These are phyloP conservation scores for Phylloscopus trochilus DNA, from an alignment of 2,113 vertebrate species.

Conservation along the genomic window DNA sequence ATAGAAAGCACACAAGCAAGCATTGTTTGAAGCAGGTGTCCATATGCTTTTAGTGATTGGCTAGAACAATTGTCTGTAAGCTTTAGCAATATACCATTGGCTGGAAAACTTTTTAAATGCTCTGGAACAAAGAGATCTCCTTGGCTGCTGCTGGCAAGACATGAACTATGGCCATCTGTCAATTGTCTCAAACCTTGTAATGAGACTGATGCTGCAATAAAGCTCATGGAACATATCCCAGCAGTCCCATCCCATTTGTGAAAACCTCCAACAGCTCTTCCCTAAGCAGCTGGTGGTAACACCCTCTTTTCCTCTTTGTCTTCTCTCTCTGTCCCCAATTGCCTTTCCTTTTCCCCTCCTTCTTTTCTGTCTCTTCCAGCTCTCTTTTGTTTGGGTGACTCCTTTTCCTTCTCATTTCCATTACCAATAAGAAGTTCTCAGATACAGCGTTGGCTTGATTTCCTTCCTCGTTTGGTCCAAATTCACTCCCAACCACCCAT, in stretches of 20 bases:
- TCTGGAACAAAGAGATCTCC: too few species aligned
- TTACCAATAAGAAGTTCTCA: not conserved
- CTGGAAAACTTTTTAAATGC: too few species aligned
- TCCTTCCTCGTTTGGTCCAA: rapidly evolving
- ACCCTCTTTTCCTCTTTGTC: not conserved
- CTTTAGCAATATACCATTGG: too few species aligned
- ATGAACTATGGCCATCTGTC: too few species aligned
- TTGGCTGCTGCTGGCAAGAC: too few species aligned
- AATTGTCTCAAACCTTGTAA: too few species aligned
- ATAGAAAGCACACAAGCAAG: not conserved
- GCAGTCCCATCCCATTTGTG: too few species aligned
- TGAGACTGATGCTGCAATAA: too few species aligned
- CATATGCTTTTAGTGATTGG: not conserved
- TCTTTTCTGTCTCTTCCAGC: not conserved
- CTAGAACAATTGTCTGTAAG: not conserved
- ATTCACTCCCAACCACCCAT: rapidly evolving
- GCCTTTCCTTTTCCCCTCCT: not conserved
- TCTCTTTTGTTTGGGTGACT: too few species aligned
- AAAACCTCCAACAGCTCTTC: not conserved
- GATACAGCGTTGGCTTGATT: not conserved
- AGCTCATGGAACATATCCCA: too few species aligned
- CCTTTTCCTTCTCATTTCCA: not conserved
- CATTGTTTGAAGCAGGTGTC: not conserved
- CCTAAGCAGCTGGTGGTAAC: not conserved
- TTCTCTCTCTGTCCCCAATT: not conserved